phyloP scores from a whole-genome alignment of 92 coral and sea anemone species.

The Parazoanthus darwini region DNA sequence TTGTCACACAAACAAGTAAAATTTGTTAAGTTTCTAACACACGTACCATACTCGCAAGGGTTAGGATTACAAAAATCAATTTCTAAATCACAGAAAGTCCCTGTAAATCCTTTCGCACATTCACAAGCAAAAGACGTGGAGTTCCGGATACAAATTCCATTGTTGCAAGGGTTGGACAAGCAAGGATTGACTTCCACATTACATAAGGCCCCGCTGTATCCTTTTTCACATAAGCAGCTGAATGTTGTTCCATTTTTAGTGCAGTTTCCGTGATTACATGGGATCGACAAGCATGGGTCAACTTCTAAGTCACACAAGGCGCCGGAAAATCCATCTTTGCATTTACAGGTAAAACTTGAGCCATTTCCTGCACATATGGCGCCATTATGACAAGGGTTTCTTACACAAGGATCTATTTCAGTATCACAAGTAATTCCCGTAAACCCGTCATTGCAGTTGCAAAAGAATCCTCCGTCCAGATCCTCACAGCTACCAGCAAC shows the following conservation, averaged over 20 bases:
- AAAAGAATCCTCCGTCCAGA: constrained; percentile 52
- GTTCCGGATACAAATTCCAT: constrained; percentile 60
- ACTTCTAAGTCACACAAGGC: constrained; percentile 59
- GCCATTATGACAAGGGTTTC: constrained; percentile 70
- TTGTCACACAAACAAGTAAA: constrained; percentile 64
- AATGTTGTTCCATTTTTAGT: constrained; percentile 57
- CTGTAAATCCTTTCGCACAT: constrained; percentile 66
- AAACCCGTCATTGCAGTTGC: constrained; percentile 72
- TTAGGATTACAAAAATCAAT: constrained; percentile 55
- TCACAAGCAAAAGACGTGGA: constrained; percentile 51
- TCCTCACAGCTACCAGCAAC: constrained; percentile 69
- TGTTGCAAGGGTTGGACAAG: constrained; percentile 69
- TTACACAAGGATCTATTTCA: constrained; percentile 55
- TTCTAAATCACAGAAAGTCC: constrained; percentile 55
- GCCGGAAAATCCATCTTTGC: constrained; percentile 71
- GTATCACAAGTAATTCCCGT: constrained; percentile 70
- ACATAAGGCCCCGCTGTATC: constrained; percentile 68
- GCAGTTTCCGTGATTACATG: constrained; percentile 77
- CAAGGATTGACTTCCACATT: constrained; percentile 62
- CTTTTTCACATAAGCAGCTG: constrained; percentile 63
- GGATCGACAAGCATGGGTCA: constrained; percentile 74
- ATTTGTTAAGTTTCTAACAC: constrained; percentile 23
- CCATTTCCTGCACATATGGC: constrained; percentile 49
- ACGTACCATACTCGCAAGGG: constrained; percentile 70
- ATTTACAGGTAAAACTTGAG: constrained; percentile 63